Evolutionary conservation across 2,797 vertebrate species (phyloP).

Genomic region (Streptopelia turtur): DNA sequence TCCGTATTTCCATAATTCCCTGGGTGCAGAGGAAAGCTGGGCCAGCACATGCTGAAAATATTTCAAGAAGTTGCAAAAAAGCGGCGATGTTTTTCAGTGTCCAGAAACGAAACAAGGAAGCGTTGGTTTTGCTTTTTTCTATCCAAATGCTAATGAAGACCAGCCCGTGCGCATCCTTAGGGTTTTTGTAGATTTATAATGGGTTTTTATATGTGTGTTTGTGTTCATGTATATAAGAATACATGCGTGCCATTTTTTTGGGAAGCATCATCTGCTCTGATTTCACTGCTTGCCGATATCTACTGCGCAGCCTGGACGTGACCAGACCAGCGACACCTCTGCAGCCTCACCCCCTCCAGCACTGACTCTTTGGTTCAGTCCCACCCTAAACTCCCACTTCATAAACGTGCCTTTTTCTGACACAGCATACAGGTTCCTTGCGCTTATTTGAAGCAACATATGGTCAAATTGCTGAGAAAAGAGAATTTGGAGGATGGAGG

Average conservation of each 20-base stretch:
- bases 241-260: neutral
- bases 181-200: neutral
- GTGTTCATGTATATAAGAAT: neutral
- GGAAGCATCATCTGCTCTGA: neutral
- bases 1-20: neutral
- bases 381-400: neutral
- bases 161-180: neutral
- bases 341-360: neutral
- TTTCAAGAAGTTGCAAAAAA: constrained; percentile 40
- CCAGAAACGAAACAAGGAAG: neutral
- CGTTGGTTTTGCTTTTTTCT: neutral
- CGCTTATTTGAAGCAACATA: neutral
- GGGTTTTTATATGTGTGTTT: neutral
- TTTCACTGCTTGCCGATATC: neutral
- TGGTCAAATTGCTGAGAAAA: neutral
- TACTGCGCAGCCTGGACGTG: neutral
- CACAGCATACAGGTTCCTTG: rapidly evolving
- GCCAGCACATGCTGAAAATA: constrained; percentile 30
- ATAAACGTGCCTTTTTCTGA: neutral
- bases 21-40: neutral
- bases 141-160: neutral
- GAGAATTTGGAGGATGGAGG: neutral
- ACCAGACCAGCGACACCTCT: neutral
- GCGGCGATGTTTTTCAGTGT: neutral
- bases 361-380: neutral